Percentiles rank a stretch among this genome's conserved stretches.
phyloP scores from a whole-genome alignment of 1,140 invertebrate genomes.

The Colletes gigas region DNA sequence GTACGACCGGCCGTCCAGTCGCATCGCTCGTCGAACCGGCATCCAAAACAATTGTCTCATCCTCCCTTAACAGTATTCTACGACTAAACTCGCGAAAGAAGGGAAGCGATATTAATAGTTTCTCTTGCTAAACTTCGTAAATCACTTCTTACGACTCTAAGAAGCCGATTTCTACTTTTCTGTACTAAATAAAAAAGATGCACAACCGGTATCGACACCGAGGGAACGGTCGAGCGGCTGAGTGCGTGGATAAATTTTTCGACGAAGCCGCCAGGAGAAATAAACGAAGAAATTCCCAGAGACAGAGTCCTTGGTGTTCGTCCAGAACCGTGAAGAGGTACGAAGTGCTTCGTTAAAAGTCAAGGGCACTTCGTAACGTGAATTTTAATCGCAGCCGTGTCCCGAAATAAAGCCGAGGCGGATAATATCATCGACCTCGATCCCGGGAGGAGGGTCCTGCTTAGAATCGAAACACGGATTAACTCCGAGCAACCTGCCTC shows the following conservation, averaged over 20 bases:
- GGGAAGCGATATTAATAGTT: not conserved
- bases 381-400: conserved; percentile 67
- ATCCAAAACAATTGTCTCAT: conserved; percentile 52
- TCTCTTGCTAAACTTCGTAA: not conserved
- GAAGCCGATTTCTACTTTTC: no score
- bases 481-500: conserved; percentile 58
- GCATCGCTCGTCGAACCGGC: conserved; percentile 30
- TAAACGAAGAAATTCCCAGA: conserved; percentile 9
- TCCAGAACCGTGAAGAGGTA: conserved; percentile 27
- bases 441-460: conserved; percentile 46
- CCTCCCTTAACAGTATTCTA: conserved; percentile 32
- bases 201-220: no score
- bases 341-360: conserved; percentile 66
- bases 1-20: conserved; percentile 54
- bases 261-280: not conserved
- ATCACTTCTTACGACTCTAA: not conserved
- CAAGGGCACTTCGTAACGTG: conserved; percentile 58
- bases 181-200: not conserved
- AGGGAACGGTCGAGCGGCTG: no score
- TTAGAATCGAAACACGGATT: conserved; percentile 62
- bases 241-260: no score
- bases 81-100: not conserved
- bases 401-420: conserved; percentile 61
- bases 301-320: conserved; percentile 6
- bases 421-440: conserved; percentile 61